Conservation (phyloP, 2,113 vertebrate species). For the Hydropotes inermis region DNA sequence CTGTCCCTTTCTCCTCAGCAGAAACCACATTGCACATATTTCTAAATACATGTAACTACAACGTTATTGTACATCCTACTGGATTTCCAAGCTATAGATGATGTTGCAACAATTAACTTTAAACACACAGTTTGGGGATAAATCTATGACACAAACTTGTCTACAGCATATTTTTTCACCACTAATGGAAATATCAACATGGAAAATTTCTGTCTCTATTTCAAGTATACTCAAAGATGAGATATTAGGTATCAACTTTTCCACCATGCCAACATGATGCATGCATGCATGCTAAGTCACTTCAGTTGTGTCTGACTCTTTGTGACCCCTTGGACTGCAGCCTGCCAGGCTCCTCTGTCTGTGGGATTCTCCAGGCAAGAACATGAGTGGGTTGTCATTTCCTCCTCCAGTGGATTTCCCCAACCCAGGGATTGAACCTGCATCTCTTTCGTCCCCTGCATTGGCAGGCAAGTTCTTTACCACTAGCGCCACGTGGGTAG, state of each 20-base stretch:
- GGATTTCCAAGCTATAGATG: background rate
- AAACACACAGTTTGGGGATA: background rate
- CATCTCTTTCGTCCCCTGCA: background rate
- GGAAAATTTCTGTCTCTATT: background rate
- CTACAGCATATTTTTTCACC: background rate
- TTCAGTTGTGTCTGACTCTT: background rate
- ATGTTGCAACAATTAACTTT: background rate
- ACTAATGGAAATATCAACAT: background rate
- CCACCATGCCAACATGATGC: background rate
- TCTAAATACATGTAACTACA: background rate
- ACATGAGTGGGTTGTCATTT: background rate
- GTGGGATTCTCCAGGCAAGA: background rate
- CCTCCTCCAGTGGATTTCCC: background rate
- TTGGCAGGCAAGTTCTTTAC: background rate
- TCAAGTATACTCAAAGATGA: background rate
- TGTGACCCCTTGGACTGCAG: background rate
- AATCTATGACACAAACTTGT: background rate
- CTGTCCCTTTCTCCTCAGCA: background rate
- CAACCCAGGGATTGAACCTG: accelerated
- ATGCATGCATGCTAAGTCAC: background rate
- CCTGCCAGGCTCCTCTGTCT: background rate
- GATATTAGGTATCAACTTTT: background rate
- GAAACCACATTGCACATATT: background rate
- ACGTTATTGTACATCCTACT: background rate
- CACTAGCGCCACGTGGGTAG: background rate